phyloP scores from a whole-genome alignment of 2,113 vertebrate genomes.

The Pan paniscus region DNA sequence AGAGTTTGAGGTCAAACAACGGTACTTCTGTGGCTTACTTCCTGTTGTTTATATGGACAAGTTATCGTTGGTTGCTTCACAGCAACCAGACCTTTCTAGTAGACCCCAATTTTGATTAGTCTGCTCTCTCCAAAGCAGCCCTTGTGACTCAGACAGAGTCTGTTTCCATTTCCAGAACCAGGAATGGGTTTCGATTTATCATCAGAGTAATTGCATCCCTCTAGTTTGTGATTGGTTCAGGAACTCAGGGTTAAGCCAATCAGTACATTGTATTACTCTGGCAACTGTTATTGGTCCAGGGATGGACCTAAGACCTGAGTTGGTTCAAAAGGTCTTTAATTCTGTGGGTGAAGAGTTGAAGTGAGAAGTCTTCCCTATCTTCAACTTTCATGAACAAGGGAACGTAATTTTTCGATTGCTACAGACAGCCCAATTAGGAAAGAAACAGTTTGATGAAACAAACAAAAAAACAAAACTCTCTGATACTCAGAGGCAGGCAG shows the following conservation, averaged over 20 bases:
- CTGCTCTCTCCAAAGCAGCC: background rate
- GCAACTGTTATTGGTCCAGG: background rate
- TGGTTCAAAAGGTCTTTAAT: background rate
- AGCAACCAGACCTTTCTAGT: background rate
- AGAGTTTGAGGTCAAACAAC: background rate
- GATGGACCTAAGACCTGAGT: background rate
- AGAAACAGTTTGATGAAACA: background rate
- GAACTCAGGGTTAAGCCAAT: background rate
- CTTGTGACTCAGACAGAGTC: background rate
- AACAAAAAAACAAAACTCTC: background rate
- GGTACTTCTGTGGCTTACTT: background rate
- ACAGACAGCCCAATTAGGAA: background rate
- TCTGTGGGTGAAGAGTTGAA: background rate
- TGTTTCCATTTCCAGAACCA: background rate
- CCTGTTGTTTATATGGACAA: background rate
- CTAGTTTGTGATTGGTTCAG: conserved; percentile 22
- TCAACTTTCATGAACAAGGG: background rate
- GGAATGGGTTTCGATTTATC: background rate
- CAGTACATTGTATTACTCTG: background rate
- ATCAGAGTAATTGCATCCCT: background rate
- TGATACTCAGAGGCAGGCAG: background rate
- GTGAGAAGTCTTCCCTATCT: background rate
- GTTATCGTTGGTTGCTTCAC: background rate
- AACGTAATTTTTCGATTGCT: background rate
- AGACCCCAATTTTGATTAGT: background rate